A percentile compares a stretch with the other conserved stretches of the same genome.
phyloP scores from a whole-genome alignment of 2,888 invertebrate species.

The Bombylius discolor region DNA sequence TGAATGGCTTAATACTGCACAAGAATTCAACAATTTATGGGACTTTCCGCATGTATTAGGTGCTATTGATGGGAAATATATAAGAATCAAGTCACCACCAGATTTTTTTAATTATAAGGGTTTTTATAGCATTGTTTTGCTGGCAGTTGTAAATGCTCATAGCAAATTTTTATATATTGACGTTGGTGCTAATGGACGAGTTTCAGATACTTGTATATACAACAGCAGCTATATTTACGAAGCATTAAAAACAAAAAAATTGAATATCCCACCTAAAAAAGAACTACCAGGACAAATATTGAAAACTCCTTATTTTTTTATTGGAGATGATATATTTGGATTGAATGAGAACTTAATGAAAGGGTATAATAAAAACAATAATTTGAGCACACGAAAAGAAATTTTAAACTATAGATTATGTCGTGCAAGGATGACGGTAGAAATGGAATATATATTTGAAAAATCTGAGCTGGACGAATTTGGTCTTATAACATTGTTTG shows the following conservation, averaged over 20 bases:
- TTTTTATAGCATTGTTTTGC: conserved; percentile 2
- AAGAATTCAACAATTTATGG: too few species aligned
- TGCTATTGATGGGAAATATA: conserved; percentile 23
- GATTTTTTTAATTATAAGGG: conserved; percentile 22
- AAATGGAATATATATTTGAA: not conserved
- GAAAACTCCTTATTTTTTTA: not conserved
- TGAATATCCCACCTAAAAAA: not conserved
- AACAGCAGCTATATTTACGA: not conserved
- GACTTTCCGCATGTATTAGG: too few species aligned
- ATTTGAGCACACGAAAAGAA: not conserved
- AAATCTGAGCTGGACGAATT: too few species aligned
- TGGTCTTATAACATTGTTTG: too few species aligned
- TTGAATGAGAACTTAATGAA: conserved; percentile 1
- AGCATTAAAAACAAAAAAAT: not conserved
- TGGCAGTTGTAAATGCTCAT: not conserved
- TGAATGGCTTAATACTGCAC: too few species aligned
- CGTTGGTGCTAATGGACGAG: conserved; percentile 3
- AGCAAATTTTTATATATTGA: not conserved
- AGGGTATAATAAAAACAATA: not conserved
- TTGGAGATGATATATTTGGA: conserved; percentile 1
- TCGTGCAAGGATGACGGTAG: not conserved
- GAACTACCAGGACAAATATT: not conserved
- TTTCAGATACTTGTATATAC: not conserved
- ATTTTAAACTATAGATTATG: conserved; percentile 2
- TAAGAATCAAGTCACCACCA: conserved; percentile 20